phyloP scores from a whole-genome alignment of 2,113 vertebrate genomes.

The Urocynchramus pylzowi region DNA sequence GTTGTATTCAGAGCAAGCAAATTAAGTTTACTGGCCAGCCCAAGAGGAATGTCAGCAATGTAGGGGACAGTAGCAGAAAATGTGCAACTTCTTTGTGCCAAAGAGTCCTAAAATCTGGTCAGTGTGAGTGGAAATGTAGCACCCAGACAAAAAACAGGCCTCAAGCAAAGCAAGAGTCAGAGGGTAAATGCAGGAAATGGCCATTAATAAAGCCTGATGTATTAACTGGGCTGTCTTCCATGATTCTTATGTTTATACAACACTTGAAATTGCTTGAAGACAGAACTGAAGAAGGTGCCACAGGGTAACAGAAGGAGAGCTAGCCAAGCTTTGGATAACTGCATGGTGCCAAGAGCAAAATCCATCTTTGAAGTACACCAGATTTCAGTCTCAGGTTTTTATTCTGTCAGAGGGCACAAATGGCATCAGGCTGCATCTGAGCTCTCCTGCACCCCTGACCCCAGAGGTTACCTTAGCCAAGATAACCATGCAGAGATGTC shows the following conservation, averaged over 20 bases:
- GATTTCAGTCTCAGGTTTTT: not conserved
- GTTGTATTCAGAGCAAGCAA: not conserved
- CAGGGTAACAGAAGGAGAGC: not conserved
- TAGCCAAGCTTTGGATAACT: not conserved
- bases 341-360: not conserved
- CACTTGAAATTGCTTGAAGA: not conserved
- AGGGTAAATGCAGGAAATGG: not conserved
- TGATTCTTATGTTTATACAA: not conserved
- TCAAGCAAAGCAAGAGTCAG: not conserved
- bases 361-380: not conserved
- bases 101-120: not conserved
- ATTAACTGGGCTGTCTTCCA: not conserved
- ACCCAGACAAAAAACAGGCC: not conserved
- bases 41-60: not conserved
- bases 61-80: not conserved
- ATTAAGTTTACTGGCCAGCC: not conserved
- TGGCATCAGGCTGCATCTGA: not conserved
- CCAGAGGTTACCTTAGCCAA: accelerated
- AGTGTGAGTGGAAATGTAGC: not conserved
- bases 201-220: not conserved
- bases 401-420: not conserved
- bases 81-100: not conserved
- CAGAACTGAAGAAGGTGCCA: not conserved
- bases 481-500: accelerated
- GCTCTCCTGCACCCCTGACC: not conserved